Conservation (phyloP, 2,797 vertebrate genomes). For the Neomorphus geoffroyi region DNA sequence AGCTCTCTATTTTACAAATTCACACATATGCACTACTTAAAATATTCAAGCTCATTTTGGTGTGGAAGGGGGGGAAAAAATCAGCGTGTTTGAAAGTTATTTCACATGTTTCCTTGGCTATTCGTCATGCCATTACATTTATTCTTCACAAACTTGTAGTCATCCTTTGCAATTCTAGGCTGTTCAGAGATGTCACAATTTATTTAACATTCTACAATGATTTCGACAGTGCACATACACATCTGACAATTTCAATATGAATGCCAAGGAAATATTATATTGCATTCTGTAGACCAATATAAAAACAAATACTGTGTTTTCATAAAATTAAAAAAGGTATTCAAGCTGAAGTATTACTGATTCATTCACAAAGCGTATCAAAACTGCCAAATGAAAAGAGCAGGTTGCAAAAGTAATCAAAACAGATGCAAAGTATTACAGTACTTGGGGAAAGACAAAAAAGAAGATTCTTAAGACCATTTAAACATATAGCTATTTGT, state of each 20-base stretch:
- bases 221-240: background rate
- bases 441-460: background rate
- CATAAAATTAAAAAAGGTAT: background rate
- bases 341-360: background rate
- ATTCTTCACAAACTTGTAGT: background rate
- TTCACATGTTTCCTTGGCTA: background rate
- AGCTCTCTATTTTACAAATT: background rate
- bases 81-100: background rate
- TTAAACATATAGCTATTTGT: background rate
- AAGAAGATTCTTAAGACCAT: background rate
- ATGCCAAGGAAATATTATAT: background rate
- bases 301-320: background rate
- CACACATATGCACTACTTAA: background rate
- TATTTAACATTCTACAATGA: conserved; percentile 30
- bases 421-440: background rate
- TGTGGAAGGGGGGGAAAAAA: background rate
- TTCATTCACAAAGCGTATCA: background rate
- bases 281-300: background rate
- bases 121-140: background rate
- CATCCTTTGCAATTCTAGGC: background rate
- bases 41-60: background rate
- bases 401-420: background rate
- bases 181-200: conserved; percentile 4
- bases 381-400: background rate
- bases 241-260: conserved; percentile 23